Conservation (phyloP, 2,113 vertebrate species). For the Sula dactylatra region DNA sequence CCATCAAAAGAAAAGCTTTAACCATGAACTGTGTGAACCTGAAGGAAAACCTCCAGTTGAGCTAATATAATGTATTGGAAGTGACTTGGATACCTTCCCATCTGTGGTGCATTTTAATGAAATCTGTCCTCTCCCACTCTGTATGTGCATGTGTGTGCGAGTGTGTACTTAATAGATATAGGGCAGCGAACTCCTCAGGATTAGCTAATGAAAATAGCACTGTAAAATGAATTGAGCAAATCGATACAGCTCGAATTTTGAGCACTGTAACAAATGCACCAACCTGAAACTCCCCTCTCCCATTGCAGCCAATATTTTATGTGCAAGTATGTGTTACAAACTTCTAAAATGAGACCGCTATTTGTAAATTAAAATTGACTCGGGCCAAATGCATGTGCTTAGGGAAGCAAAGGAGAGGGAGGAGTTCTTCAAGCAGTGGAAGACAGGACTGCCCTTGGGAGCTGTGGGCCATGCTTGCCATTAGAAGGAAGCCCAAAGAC, state of each 20-base stretch:
- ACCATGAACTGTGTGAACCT: slow-evolving; percentile 16
- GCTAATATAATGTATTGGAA: slow-evolving; percentile 19
- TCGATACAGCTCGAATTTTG: slow-evolving; percentile 23
- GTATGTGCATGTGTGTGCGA: neutral
- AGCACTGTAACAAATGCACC: slow-evolving; percentile 13
- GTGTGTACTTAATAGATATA: neutral
- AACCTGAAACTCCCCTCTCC: neutral
- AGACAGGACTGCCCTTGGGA: neutral
- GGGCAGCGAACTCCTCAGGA: neutral
- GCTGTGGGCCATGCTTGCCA: neutral
- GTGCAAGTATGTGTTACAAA: neutral
- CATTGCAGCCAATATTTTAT: neutral
- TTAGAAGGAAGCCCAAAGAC: neutral
- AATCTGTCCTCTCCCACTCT: slow-evolving; percentile 15
- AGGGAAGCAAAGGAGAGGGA: neutral
- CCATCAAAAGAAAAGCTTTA: slow-evolving; percentile 30
- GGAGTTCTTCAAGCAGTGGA: neutral
- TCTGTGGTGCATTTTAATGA: neutral
- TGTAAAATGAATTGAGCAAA: slow-evolving; percentile 51
- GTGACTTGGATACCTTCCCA: slow-evolving; percentile 38
- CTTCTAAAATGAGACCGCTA: neutral
- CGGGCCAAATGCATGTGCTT: neutral
- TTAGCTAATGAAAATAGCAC: slow-evolving; percentile 47
- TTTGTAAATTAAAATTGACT: slow-evolving; percentile 45
- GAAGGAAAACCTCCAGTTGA: neutral